phyloP scores from a whole-genome alignment of 2,797 vertebrate genomes.

The Psittacula echo region DNA sequence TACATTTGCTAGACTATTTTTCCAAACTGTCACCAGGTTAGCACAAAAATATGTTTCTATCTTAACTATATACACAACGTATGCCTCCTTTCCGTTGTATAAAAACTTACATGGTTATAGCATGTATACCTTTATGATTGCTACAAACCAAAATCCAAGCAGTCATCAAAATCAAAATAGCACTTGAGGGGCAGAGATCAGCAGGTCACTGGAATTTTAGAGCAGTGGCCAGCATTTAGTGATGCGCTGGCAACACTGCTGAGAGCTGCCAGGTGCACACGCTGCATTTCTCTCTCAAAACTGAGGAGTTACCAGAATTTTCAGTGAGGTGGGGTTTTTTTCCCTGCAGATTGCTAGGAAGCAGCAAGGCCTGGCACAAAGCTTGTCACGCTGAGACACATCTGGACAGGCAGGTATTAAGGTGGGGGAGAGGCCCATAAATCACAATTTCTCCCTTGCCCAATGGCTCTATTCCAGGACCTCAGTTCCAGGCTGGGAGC shows the following conservation, averaged over 20 bases:
- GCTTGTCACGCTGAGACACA: not conserved
- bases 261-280: not conserved
- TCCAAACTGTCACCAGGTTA: not conserved
- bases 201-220: not conserved
- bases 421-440: not conserved
- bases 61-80: not conserved
- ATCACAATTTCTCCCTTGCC: not conserved
- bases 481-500: not conserved
- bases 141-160: not conserved
- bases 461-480: not conserved
- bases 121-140: not conserved
- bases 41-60: not conserved
- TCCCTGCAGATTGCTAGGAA: not conserved
- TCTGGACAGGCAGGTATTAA: not conserved
- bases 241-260: not conserved
- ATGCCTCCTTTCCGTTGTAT: accelerated
- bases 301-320: not conserved
- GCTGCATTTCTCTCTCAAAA: not conserved
- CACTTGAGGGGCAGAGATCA: not conserved
- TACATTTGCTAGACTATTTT: not conserved
- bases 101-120: not conserved
- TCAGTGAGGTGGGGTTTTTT: not conserved
- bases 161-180: not conserved
- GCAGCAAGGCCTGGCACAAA: not conserved
- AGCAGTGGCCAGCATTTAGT: not conserved